These are phyloP conservation scores for Trichoplusia ni DNA, from an alignment of 1,140 invertebrate genomes.

Conservation along the genomic window DNA sequence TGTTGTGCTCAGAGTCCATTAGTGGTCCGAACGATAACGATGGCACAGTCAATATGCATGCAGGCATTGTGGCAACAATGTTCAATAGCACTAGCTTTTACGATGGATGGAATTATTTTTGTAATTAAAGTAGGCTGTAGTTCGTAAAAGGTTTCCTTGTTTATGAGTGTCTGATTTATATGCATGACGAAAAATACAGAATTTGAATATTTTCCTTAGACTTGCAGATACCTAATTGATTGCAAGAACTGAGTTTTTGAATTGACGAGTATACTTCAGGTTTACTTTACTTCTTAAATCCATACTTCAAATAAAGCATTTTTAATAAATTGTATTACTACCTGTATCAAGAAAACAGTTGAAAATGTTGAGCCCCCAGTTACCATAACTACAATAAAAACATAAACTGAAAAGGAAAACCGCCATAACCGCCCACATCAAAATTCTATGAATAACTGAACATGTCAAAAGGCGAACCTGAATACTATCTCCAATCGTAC, in stretches of 20 bases:
- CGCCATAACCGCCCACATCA: slow-evolving; percentile 50
- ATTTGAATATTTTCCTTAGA: too few relatives aligned
- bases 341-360: neutral
- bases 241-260: too few relatives aligned
- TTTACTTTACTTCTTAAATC: too few relatives aligned
- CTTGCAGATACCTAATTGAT: too few relatives aligned
- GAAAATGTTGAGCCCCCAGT: neutral
- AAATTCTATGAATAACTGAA: slow-evolving; percentile 68
- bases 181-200: too few relatives aligned
- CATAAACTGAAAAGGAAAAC: slow-evolving; percentile 32
- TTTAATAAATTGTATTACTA: too few relatives aligned
- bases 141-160: too few relatives aligned
- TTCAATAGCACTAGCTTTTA: slow-evolving; percentile 21
- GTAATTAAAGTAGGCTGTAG: too few relatives aligned
- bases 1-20: slow-evolving; percentile 71
- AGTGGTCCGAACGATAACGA: slow-evolving; percentile 30
- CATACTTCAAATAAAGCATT: too few relatives aligned
- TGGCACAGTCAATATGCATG: slow-evolving; percentile 15
- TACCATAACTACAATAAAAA: slow-evolving; percentile 13
- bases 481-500: slow-evolving; percentile 59
- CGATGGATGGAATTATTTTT: neutral
- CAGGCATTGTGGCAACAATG: slow-evolving; percentile 20
- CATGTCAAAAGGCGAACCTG: slow-evolving; percentile 48
- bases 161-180: too few relatives aligned
- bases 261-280: too few relatives aligned